phyloP scores from a whole-genome alignment of 2,888 invertebrate genomes.

The Scaptomyza tumidula region DNA sequence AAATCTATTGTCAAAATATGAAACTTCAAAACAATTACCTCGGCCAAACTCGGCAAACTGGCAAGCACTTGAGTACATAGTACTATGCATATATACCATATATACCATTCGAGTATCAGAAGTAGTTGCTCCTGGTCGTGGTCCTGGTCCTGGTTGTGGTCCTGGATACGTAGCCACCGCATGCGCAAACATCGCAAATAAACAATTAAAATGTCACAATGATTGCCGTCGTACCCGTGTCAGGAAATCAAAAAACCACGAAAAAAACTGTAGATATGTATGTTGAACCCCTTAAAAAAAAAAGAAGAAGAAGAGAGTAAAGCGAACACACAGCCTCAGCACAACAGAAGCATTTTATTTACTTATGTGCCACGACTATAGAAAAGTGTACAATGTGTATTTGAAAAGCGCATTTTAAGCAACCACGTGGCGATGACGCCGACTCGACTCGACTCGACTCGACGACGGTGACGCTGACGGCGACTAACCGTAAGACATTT shows the following conservation, averaged over 20 bases:
- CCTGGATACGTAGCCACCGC: slow-evolving; percentile 20
- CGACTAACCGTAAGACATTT: slow-evolving; percentile 56
- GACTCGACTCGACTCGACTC: not conserved
- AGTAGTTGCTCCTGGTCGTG: slow-evolving; percentile 5
- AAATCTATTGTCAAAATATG: slow-evolving; percentile 71
- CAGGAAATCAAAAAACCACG: slow-evolving; percentile 78
- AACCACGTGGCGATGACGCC: slow-evolving; percentile 48
- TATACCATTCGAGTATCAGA: slow-evolving; percentile 16
- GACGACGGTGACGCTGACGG: slow-evolving; percentile 22
- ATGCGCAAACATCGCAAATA: slow-evolving; percentile 72
- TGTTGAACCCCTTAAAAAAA: slow-evolving; percentile 52
- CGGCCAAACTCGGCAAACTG: slow-evolving; percentile 30
- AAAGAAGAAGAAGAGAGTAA: not conserved
- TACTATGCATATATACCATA: not conserved
- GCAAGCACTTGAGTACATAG: slow-evolving; percentile 63
- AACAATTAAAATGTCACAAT: slow-evolving; percentile 81
- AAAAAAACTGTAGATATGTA: slow-evolving; percentile 70
- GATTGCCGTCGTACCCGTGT: slow-evolving; percentile 79
- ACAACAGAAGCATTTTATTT: slow-evolving; percentile 32
- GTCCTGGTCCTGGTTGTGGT: not conserved
- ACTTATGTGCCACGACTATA: slow-evolving; percentile 46
- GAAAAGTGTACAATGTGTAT: not conserved
- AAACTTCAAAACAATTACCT: slow-evolving; percentile 66
- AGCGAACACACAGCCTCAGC: slow-evolving; percentile 13
- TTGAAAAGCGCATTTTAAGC: slow-evolving; percentile 75